These are phyloP conservation scores for Sebastes iracundus DNA, from an alignment of 2,797 vertebrate genomes.

Conservation along the genomic window DNA sequence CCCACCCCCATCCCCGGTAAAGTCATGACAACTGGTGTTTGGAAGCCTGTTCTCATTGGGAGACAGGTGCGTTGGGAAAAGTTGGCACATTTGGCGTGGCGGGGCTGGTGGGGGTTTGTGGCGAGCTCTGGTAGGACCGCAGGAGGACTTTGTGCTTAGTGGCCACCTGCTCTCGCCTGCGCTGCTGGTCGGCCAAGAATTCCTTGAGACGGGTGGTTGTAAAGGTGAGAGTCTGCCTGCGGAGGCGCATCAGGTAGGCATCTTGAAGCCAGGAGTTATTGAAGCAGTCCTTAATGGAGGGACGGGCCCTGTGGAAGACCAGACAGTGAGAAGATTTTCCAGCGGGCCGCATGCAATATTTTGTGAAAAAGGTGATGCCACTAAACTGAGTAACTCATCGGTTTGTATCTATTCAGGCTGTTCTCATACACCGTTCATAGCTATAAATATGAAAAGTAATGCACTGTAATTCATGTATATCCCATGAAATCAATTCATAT, in stretches of 20 bases:
- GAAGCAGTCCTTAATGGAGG: conserved; percentile 94
- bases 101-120: conserved; percentile 82
- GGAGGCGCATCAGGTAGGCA: conserved; percentile 96
- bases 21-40: conserved; percentile 44
- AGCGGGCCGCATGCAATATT: background rate
- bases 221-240: conserved; percentile 96
- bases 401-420: background rate
- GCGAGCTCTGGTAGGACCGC: conserved; percentile 91
- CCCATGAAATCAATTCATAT: no score
- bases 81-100: conserved; percentile 71
- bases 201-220: conserved; percentile 97
- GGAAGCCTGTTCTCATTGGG: conserved; percentile 78
- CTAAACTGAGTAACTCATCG: background rate
- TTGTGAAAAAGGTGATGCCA: background rate
- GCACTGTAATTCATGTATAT: no score
- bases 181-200: conserved; percentile 94
- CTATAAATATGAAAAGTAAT: no score
- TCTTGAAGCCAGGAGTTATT: conserved; percentile 97
- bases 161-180: conserved; percentile 82
- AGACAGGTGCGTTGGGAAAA: conserved; percentile 74
- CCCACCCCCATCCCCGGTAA: background rate
- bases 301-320: conserved; percentile 88
- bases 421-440: background rate
- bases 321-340: background rate
- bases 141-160: conserved; percentile 99